A percentile compares a stretch with the other conserved stretches of the same genome.
Conservation (phyloP, 2,797 vertebrate species). For the Paguma larvata region DNA sequence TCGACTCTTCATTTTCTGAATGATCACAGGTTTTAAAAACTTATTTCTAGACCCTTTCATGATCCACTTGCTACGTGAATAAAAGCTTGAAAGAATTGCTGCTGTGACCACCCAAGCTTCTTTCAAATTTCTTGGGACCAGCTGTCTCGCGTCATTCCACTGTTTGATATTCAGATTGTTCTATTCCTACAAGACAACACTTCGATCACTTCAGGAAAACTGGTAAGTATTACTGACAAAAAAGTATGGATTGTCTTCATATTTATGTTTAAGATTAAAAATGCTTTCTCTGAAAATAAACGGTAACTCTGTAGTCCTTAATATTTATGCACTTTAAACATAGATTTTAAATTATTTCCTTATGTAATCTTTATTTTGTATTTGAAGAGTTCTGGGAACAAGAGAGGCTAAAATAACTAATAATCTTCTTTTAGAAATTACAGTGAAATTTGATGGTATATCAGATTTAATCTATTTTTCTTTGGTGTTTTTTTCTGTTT, state of each 20-base stretch:
- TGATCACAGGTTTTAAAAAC: neutral
- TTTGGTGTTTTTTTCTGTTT: too few relatives aligned
- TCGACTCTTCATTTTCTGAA: neutral
- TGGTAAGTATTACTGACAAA: neutral
- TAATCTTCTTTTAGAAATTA: neutral
- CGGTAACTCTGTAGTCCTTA: neutral
- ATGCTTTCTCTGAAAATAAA: neutral
- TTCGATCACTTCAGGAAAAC: neutral
- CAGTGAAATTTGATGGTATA: neutral
- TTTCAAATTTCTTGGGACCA: neutral
- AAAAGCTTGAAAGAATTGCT: neutral
- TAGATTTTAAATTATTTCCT: neutral
- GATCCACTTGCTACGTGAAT: neutral
- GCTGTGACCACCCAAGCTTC: neutral
- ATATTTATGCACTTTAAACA: neutral
- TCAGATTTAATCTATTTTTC: neutral
- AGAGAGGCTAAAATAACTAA: slow-evolving; percentile 10
- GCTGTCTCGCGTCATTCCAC: neutral
- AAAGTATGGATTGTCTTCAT: neutral
- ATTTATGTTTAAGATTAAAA: neutral
- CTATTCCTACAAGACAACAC: neutral
- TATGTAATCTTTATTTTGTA: neutral
- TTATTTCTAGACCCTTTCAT: neutral
- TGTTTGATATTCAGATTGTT: neutral
- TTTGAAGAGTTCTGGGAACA: neutral